Conservation (phyloP, 2,888 invertebrate species). For the Opisthograptis luteolata region DNA sequence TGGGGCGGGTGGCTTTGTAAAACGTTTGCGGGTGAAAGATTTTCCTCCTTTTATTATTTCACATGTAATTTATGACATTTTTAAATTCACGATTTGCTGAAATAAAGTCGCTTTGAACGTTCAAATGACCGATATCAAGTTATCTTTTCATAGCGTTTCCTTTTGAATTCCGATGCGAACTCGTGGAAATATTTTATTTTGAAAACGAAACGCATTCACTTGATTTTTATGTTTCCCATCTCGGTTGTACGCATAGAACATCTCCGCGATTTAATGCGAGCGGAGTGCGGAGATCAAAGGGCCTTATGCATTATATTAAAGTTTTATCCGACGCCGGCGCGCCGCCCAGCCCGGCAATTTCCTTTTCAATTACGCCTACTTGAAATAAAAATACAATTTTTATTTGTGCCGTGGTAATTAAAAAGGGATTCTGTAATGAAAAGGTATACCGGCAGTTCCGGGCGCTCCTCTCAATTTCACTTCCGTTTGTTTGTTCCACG, state of each 20-base stretch:
- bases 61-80: slow-evolving; percentile 76
- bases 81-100: slow-evolving; percentile 54
- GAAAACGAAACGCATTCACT: slow-evolving; percentile 25
- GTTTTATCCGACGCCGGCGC: slow-evolving; percentile 76
- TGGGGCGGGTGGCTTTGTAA: slow-evolving; percentile 67
- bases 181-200: slow-evolving; percentile 40
- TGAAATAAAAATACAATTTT: slow-evolving; percentile 83
- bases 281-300: slow-evolving; percentile 80
- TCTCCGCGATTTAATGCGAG: slow-evolving; percentile 74
- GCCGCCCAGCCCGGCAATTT: slow-evolving; percentile 75
- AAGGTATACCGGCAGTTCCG: slow-evolving; percentile 82
- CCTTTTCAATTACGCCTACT: slow-evolving; percentile 84
- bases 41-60: slow-evolving; percentile 76
- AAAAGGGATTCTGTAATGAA: slow-evolving; percentile 84
- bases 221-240: slow-evolving; percentile 44
- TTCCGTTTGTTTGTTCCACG: slow-evolving; percentile 80
- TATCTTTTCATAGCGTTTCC: slow-evolving; percentile 24
- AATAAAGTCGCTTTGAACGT: slow-evolving; percentile 52
- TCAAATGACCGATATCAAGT: slow-evolving; percentile 30
- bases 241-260: slow-evolving; percentile 49
- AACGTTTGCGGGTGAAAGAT: slow-evolving; percentile 74
- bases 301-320: slow-evolving; percentile 83
- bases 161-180: slow-evolving; percentile 20
- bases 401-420: slow-evolving; percentile 82
- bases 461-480: slow-evolving; percentile 82